A percentile compares a stretch with the other conserved stretches of the same genome.
Conservation (phyloP, 2,113 vertebrate species). For the Forbesichthys papilliferus region DNA sequence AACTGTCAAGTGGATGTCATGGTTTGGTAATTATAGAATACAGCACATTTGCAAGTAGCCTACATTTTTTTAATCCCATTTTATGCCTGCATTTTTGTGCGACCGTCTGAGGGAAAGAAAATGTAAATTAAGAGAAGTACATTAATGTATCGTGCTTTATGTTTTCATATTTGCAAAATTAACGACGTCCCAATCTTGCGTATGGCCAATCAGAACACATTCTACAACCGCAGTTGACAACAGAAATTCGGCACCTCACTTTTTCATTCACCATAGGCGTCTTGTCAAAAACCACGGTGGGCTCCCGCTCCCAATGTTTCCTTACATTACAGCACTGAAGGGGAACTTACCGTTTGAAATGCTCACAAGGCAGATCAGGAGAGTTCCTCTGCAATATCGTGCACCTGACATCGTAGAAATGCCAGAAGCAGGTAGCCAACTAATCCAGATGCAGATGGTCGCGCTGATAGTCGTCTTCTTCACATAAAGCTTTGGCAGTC, state of each 20-base stretch:
- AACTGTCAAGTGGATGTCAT: no score
- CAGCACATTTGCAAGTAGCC: no score
- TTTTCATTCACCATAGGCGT: slow-evolving; percentile 39
- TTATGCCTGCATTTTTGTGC: neutral
- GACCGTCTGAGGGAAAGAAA: neutral
- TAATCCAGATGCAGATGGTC: slow-evolving; percentile 50
- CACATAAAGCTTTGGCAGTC: slow-evolving; percentile 22
- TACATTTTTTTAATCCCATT: no score
- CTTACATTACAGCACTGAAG: neutral
- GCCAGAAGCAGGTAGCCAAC: slow-evolving; percentile 42
- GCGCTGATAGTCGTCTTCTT: slow-evolving; percentile 31
- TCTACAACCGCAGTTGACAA: slow-evolving; percentile 46
- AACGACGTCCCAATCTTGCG: slow-evolving; percentile 3
- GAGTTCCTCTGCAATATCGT: slow-evolving; percentile 66
- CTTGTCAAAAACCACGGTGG: slow-evolving; percentile 2
- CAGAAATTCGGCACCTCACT: slow-evolving; percentile 37
- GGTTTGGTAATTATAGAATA: no score
- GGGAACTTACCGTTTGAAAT: slow-evolving; percentile 72
- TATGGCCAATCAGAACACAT: slow-evolving; percentile 48
- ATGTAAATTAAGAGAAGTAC: no score
- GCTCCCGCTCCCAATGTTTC: neutral
- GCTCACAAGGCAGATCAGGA: slow-evolving; percentile 65
- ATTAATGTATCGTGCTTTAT: neutral
- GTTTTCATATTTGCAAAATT: neutral
- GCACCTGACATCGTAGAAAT: slow-evolving; percentile 74